Percentiles rank a stretch among this genome's conserved stretches.
phyloP scores from a whole-genome alignment of 2,888 invertebrate genomes.

The Volucella zonaria region DNA sequence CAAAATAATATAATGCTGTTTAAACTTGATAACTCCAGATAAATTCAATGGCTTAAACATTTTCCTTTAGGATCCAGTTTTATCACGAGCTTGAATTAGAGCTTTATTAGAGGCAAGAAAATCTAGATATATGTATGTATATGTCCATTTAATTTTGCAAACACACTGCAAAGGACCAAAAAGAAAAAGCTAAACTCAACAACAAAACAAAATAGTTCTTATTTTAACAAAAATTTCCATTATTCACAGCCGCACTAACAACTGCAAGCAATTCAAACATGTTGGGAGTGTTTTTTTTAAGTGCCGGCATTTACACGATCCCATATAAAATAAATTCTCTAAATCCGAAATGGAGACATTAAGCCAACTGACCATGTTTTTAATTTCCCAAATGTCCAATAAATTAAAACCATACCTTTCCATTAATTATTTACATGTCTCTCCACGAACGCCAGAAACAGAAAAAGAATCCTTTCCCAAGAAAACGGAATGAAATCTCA shows the following conservation, averaged over 20 bases:
- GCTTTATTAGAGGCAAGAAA: no score
- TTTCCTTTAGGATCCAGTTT: no score
- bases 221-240: background rate
- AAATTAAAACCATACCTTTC: conserved; percentile 75
- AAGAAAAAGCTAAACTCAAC: no score
- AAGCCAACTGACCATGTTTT: conserved; percentile 74
- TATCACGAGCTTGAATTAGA: no score
- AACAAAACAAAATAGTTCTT: background rate
- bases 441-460: conserved; percentile 59
- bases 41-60: no score
- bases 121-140: no score
- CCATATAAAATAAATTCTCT: conserved; percentile 65
- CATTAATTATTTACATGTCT: conserved; percentile 73
- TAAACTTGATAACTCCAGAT: no score
- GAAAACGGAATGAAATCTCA: conserved; percentile 41
- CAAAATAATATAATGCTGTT: no score
- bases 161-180: no score
- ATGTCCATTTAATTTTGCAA: no score
- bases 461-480: conserved; percentile 51
- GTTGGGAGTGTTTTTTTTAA: conserved; percentile 21
- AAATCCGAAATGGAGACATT: conserved; percentile 72
- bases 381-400: conserved; percentile 74
- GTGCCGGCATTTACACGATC: conserved; percentile 59
- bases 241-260: background rate
- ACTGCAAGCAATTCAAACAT: conserved; percentile 14